Base-by-base conservation (phyloP, 2,113 vertebrate genomes). In the Otus sunia region DNA sequence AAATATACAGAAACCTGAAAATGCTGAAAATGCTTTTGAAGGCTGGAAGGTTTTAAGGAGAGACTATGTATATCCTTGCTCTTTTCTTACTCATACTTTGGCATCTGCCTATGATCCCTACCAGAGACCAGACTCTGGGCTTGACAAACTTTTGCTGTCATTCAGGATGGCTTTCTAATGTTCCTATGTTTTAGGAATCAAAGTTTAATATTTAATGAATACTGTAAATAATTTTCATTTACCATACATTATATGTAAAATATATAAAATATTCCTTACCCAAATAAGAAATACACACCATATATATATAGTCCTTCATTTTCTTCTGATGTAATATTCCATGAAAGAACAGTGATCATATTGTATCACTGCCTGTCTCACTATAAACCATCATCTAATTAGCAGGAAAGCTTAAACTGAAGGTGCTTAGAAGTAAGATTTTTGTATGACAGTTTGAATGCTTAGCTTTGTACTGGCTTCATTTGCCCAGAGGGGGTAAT, bases 251-350 rank as follows among this genome's bases (percentile, higher is more conserved):
- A 15, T 32, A 14, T 29, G 39, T n/a, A 56, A 50, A 45, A 52
- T 34, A 15, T 27, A 23, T 12, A 30, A 81, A 75, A 63, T 55
- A 75, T 49, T 82, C 16, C 14, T 59, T 50, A 39, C 6, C 14
- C 74, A 19, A 56, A 69, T 64, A 81, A 80, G 7, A 84, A 49
- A 43, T 23, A 18, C 47, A 21, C 10, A 34, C 5, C 23, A 30
- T 15, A 66, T 34, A 53, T 8, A 0, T 1, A 2, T 36, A 49
- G 14, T 73, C 8, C 4, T 1, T 36, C 1, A 15, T 67, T 71
- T 81, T 60, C 8, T 15, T 86, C 16, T 41, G 18, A n/a, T 18
- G 14, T 45, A 67, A 32, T 52, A 49, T 18, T 75, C 19, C 6
- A 29, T 63, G 17, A 53, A 82, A 90, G 21, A 71, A 39, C 26